Base-by-base conservation (phyloP, 1,140 invertebrate species). In the Spodoptera frugiperda region DNA sequence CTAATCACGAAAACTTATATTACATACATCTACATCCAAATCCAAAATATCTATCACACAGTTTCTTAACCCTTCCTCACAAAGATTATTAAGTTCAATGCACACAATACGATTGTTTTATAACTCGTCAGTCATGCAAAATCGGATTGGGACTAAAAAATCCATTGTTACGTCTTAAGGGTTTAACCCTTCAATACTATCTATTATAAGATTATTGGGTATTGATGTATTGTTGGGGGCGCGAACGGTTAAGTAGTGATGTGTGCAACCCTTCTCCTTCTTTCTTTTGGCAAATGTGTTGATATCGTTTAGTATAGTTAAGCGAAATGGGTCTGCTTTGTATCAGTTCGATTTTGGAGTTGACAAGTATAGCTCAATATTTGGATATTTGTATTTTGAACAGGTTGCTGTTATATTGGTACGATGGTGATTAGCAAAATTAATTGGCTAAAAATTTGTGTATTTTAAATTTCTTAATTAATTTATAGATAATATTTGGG, bases 131-230 rank as follows among this genome's bases (percentile, higher is more conserved):
- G 87, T 83, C 81, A 84, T 76, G 78, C 81, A 81, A 87, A 91
- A 91, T 90, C 87, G 78, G 72, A 59, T 63, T 73, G 21, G 44
- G 61, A 74, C 33, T n/a, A 59, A 63, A 87, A 87, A 68, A 48
- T 25, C 53, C 46, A 79, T 71, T 78, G 81, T 82, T 71, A 44
- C n/a, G 49, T 82, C 80, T 84, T 81, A 78, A 81, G 55, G 25
- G 48, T 30, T 30, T 48, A 55, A 54, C 65, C 72, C 57, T 77
- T 67, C 57, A 72, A 63, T 53, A 70, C 15, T 49, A 25, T 63
- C 57, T 59, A 75, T 91, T 92, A 93, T 90, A 84, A 87, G 90
- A 92, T 93, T 93, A 93, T 93, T 90, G 89, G 78, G 77, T 90
- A 93, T 92, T 90, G 90, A 91, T 87, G 81, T 76, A 91, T 93